These are phyloP conservation scores for Oreochromis aureus DNA, from an alignment of 2,113 vertebrate species.

Conservation along the genomic window DNA sequence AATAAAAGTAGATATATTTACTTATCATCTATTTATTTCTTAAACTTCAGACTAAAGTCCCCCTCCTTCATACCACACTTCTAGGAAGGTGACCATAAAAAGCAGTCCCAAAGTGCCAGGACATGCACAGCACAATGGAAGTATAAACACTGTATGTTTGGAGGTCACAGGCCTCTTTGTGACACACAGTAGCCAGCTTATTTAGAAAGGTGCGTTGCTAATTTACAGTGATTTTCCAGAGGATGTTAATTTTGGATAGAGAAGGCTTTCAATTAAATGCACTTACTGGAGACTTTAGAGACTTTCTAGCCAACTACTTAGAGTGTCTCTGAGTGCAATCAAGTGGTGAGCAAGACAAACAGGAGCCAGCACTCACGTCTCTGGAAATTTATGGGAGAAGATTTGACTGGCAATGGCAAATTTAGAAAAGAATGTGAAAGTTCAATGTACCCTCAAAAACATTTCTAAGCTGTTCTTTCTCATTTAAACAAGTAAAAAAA, in stretches of 20 bases:
- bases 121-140: neutral
- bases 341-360: neutral
- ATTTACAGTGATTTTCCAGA: neutral
- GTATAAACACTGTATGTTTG: neutral
- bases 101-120: neutral
- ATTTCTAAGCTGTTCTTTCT: neutral
- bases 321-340: neutral
- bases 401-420: neutral
- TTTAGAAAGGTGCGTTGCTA: neutral
- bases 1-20: neutral
- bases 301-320: neutral
- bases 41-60: neutral
- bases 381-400: neutral
- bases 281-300: neutral
- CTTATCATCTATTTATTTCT: neutral
- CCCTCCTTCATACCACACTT: neutral
- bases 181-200: neutral
- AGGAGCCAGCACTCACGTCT: neutral
- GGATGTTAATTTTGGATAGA: neutral
- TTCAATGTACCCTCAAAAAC: neutral
- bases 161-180: neutral
- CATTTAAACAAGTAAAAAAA: neutral
- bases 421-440: neutral
- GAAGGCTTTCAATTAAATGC: neutral
- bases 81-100: neutral